These are phyloP conservation scores for Nothobranchius kuhntae DNA, from an alignment of 2,113 vertebrate genomes.

Conservation along the genomic window DNA sequence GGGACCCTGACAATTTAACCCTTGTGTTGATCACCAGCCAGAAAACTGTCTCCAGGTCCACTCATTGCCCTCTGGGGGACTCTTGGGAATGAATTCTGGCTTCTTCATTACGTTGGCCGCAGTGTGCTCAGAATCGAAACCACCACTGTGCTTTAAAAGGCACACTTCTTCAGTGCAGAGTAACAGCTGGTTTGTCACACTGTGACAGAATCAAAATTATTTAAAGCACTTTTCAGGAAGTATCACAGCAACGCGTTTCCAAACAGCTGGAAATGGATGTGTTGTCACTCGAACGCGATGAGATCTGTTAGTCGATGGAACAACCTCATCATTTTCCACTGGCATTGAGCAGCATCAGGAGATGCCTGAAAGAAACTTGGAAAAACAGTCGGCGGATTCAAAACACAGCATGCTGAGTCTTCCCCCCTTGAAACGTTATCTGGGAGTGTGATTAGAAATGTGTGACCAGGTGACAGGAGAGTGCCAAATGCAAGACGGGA, in stretches of 20 bases:
- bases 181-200: constrained; percentile 29
- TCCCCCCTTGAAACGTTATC: constrained; percentile 58
- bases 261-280: constrained; percentile 25
- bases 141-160: constrained; percentile 5
- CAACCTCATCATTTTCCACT: constrained; percentile 59
- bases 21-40: constrained; percentile 48
- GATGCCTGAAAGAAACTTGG: constrained; percentile 36
- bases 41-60: constrained; percentile 25
- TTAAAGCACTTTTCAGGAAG: constrained; percentile 19
- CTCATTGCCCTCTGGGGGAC: constrained; percentile 41
- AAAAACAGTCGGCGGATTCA: constrained; percentile 47
- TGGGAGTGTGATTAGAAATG: constrained; percentile 51
- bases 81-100: constrained; percentile 34
- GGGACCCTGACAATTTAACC: constrained; percentile 39
- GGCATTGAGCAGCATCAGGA: constrained; percentile 28
- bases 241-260: not conserved
- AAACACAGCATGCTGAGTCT: constrained; percentile 40
- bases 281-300: constrained; percentile 21
- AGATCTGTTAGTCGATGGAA: constrained; percentile 49
- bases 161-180: not conserved
- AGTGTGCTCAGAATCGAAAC: constrained; percentile 35
- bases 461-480: constrained; percentile 60
- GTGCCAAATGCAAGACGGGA: constrained; percentile 43
- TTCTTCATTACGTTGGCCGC: constrained; percentile 23
- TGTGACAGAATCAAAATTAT: constrained; percentile 18